Evolutionary conservation across 2,888 invertebrate genomes (phyloP), one percentile per base, ranked within the genome.

Genomic region (Camponotus fellah): DNA sequence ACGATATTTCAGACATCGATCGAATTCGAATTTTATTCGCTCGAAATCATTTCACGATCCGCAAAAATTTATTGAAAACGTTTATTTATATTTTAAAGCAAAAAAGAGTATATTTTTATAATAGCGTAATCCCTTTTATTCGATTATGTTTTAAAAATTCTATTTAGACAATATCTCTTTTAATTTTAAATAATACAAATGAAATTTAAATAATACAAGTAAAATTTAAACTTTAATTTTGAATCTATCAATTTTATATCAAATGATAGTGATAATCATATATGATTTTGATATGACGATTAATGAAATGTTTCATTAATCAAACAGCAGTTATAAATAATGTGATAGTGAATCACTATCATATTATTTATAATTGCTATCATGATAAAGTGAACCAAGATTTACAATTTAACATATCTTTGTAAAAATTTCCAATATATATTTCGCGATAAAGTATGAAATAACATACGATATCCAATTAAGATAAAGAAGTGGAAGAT

Each of bases 1-100:
- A n/a, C 34, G 69, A 79, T 60, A 76, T 65, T 71, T 71, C 34
- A 58, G 58, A 69, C 79, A 79, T 46, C 56, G 37, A 65, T 68
- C 77, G 43, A 68, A 71, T 79, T 71, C 58, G 37, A 72, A 60
- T 72, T 79, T 77, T 21, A 62, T 60, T 79, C 60, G 26, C 46
- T 40, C 40, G 21, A 60, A 79, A 46, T 72, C 8, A 37, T 17
- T 37, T 53, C 5, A 37, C 17, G 26, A 34, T 12, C 17, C 32
- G 37, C 56, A 56, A 40, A n/a, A n/a, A 17, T 26, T 53, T 49
- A 49, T 37, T 26, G 17, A 49, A 46, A 26, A n/a, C 5, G 32
- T 68, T n/a, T 21, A 56, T 60, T 69, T 68, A 56, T 77, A 32
- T 26, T 46, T 79, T 34, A 26, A 21, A 17, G 8, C 0, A n/a